Conservation (phyloP, 2,797 vertebrate species). For the Schizothorax lantsangensis region DNA sequence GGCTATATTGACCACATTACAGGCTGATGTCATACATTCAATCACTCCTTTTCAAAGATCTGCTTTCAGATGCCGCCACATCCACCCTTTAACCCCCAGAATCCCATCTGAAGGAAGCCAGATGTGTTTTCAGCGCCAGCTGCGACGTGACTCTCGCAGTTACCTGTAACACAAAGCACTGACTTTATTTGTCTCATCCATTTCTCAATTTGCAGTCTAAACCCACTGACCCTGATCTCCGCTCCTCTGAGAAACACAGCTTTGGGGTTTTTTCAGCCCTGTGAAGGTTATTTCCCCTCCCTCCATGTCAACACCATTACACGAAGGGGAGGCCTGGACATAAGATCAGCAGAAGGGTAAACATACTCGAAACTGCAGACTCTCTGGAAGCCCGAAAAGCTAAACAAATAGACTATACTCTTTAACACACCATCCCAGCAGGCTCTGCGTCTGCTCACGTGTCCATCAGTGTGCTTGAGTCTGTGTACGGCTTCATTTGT, state of each 20-base stretch:
- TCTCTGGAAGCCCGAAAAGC: slow-evolving; percentile 49
- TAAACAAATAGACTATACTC: slow-evolving; percentile 56
- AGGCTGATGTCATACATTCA: slow-evolving; percentile 41
- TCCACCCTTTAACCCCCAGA: slow-evolving; percentile 26
- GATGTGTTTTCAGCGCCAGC: slow-evolving; percentile 28
- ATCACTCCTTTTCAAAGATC: slow-evolving; percentile 42
- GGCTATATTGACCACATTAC: slow-evolving; percentile 20
- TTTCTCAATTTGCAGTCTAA: slow-evolving; percentile 2
- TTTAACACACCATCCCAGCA: slow-evolving; percentile 41
- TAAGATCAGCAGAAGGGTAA: slow-evolving; percentile 48
- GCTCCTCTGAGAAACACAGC: background rate
- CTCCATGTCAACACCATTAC: slow-evolving; percentile 49
- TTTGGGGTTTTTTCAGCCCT: slow-evolving; percentile 28
- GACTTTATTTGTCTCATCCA: slow-evolving; percentile 22
- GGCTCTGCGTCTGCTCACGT: slow-evolving; percentile 9
- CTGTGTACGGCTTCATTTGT: slow-evolving; percentile 20
- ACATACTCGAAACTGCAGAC: slow-evolving; percentile 58
- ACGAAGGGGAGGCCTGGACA: slow-evolving; percentile 38
- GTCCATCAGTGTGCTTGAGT: slow-evolving; percentile 7
- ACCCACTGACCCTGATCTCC: slow-evolving; percentile 37
- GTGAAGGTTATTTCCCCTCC: slow-evolving; percentile 58
- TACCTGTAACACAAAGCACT: slow-evolving; percentile 43
- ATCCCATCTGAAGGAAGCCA: slow-evolving; percentile 42
- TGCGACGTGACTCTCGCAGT: background rate
- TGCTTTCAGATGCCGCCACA: slow-evolving; percentile 37